phyloP scores from a whole-genome alignment of 1,140 invertebrate species.

The Drosophila eugracilis region DNA sequence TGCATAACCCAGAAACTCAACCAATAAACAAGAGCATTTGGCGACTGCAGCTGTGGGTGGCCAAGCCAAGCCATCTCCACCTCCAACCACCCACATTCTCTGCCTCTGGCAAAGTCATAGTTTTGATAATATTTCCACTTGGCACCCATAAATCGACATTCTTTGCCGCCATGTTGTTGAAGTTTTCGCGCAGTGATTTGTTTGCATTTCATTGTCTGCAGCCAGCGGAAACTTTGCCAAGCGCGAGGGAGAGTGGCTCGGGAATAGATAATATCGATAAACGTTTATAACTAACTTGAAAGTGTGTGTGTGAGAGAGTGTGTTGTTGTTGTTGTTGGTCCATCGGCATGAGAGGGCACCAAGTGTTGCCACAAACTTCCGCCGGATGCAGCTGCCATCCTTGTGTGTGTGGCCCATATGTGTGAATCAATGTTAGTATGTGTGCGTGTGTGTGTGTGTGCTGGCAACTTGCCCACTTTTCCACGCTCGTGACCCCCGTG shows the following conservation, averaged over 20 bases:
- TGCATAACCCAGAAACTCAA: conserved; percentile 22
- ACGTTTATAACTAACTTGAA: conserved; percentile 80
- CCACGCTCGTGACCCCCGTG: conserved; percentile 1
- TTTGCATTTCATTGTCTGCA: conserved; percentile 80
- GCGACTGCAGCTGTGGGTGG: conserved; percentile 17
- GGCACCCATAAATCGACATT: conserved; percentile 74
- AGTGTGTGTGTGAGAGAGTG: conserved; percentile 45
- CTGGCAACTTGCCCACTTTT: conserved; percentile 42
- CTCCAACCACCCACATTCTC: not conserved
- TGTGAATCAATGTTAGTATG: not conserved
- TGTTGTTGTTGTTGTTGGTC: conserved; percentile 12
- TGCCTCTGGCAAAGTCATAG: conserved; percentile 27
- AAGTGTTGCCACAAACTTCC: conserved; percentile 79
- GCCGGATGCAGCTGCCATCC: conserved; percentile 61
- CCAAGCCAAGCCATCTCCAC: not conserved
- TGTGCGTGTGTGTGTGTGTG: not conserved
- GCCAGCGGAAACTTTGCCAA: conserved; percentile 44
- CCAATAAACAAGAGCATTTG: conserved; percentile 67
- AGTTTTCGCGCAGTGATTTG: conserved; percentile 71
- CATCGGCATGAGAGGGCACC: conserved; percentile 26
- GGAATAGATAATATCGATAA: conserved; percentile 75
- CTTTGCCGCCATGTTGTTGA: conserved; percentile 64
- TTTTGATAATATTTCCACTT: conserved; percentile 76
- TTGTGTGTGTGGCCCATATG: not conserved
- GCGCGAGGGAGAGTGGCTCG: not conserved